These are phyloP conservation scores for Halesus radiatus DNA, from an alignment of 1,140 invertebrate species.

Conservation along the genomic window DNA sequence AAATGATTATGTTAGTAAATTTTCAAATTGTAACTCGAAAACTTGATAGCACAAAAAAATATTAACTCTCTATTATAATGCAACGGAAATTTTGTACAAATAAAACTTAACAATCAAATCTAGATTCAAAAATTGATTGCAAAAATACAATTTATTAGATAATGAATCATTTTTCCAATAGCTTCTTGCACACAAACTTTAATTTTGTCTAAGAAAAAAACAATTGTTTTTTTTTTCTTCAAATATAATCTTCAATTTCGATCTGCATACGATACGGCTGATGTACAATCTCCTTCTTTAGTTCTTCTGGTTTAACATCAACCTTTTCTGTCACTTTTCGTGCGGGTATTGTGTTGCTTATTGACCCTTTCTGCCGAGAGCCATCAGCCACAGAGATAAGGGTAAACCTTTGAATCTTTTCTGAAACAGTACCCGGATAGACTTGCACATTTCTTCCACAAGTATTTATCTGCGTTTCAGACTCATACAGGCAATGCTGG, in stretches of 20 bases:
- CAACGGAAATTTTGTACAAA: too few species aligned
- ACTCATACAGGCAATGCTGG: background rate
- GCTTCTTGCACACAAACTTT: too few species aligned
- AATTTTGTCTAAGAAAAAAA: too few species aligned
- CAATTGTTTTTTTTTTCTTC: background rate
- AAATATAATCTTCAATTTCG: slow-evolving; percentile 46
- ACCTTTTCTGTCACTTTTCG: background rate
- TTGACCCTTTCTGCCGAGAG: background rate
- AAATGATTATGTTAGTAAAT: too few species aligned
- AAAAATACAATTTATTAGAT: too few species aligned
- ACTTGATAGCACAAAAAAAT: too few species aligned
- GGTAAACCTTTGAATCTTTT: slow-evolving; percentile 66
- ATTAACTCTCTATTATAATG: too few species aligned
- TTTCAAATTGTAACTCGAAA: too few species aligned
- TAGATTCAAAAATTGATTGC: too few species aligned
- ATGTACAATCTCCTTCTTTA: background rate
- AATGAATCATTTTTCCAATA: too few species aligned
- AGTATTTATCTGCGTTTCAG: background rate
- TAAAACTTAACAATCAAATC: too few species aligned
- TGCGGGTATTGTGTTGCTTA: background rate
- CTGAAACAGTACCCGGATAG: slow-evolving; percentile 63
- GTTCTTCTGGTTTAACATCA: background rate
- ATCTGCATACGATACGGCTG: slow-evolving; percentile 38
- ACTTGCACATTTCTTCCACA: slow-evolving; percentile 52
- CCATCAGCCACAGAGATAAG: slow-evolving; percentile 50